These are phyloP conservation scores for Pandemis corylana DNA, from an alignment of 2,888 invertebrate species.

Conservation along the genomic window DNA sequence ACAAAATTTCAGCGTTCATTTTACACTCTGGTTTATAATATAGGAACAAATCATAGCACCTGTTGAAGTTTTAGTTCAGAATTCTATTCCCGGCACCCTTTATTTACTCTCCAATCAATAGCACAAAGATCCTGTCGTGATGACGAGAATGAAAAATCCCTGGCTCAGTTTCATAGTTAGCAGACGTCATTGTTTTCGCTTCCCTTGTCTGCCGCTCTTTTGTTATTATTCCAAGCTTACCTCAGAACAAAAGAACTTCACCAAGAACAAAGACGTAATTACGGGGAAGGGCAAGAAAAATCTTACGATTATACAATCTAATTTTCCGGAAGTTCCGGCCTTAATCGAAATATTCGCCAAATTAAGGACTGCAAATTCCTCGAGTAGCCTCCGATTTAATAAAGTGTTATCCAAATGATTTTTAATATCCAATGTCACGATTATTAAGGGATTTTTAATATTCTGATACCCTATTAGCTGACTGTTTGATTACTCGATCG, in stretches of 20 bases:
- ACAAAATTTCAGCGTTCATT: not conserved
- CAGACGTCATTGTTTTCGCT: constrained; percentile 78
- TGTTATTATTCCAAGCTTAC: constrained; percentile 72
- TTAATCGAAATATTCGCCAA: constrained; percentile 24
- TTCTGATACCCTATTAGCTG: constrained; percentile 21
- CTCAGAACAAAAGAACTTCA: constrained; percentile 73
- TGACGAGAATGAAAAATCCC: constrained; percentile 63
- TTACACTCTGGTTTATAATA: not conserved
- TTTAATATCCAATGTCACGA: constrained; percentile 30
- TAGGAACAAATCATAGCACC: not conserved
- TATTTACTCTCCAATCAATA: constrained; percentile 35
- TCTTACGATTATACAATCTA: constrained; percentile 61
- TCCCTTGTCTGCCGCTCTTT: constrained; percentile 68
- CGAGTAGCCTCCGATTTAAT: constrained; percentile 13
- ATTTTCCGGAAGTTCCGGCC: constrained; percentile 57
- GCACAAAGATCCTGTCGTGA: constrained; percentile 46
- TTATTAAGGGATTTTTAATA: constrained; percentile 24
- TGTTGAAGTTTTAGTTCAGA: constrained; percentile 6
- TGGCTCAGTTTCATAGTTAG: constrained; percentile 64
- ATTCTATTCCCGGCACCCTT: constrained; percentile 20
- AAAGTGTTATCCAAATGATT: constrained; percentile 7
- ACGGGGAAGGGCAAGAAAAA: constrained; percentile 69
- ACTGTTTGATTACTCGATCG: constrained; percentile 18
- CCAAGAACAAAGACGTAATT: constrained; percentile 78
- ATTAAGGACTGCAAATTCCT: constrained; percentile 25